These are phyloP conservation scores for Pristionchus japonicus DNA, from an alignment of 2,888 invertebrate genomes.

Conservation along the genomic window DNA sequence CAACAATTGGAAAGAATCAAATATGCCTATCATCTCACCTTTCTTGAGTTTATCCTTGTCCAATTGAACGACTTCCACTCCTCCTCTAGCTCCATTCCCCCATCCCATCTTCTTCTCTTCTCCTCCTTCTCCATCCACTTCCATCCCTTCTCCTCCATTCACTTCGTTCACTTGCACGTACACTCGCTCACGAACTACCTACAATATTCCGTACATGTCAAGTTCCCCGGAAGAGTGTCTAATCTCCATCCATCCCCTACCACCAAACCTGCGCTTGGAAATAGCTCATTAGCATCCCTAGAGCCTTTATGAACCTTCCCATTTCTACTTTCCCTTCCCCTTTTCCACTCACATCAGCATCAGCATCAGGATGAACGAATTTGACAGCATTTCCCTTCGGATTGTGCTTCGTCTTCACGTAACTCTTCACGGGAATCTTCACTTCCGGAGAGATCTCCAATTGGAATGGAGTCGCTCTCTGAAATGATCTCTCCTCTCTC, in stretches of 20 bases:
- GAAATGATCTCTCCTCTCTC: background rate
- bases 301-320: too few species aligned
- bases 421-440: constrained; percentile 47
- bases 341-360: constrained; percentile 23
- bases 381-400: constrained; percentile 46
- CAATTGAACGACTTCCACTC: background rate
- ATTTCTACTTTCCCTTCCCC: background rate
- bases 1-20: background rate
- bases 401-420: constrained; percentile 47
- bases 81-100: background rate
- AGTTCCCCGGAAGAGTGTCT: too few species aligned
- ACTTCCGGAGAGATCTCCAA: constrained; percentile 31
- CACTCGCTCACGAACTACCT: constrained; percentile 2
- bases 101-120: background rate
- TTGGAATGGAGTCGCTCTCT: constrained; percentile 44
- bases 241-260: background rate
- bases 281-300: background rate
- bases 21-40: background rate
- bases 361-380: constrained; percentile 46
- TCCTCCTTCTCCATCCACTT: constrained; percentile 4
- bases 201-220: too few species aligned
- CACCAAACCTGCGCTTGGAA: too few species aligned
- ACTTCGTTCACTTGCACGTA: constrained; percentile 33
- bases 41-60: constrained; percentile 1
- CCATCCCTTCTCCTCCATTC: background rate